Evolutionary conservation across 2,113 vertebrate species (phyloP).

Genomic region (Ondatra zibethicus): DNA sequence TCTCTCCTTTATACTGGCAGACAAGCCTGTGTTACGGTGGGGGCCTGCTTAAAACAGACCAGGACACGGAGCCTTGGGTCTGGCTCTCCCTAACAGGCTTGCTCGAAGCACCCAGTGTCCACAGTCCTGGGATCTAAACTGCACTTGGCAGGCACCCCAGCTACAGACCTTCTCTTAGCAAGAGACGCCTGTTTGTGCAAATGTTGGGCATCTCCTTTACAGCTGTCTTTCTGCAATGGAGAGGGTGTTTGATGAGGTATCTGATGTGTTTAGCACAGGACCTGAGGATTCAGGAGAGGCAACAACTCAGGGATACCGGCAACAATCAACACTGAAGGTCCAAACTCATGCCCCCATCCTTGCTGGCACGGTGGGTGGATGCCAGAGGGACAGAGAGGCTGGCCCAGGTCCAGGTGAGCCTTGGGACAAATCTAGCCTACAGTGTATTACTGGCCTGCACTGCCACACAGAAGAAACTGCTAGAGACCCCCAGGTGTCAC

Average conservation of each 20-base stretch:
- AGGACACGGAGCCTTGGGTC: not conserved
- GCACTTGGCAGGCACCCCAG: not conserved
- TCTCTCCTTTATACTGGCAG: not conserved
- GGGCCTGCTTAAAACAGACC: not conserved
- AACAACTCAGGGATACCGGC: no score
- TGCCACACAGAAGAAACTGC: not conserved
- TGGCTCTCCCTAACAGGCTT: not conserved
- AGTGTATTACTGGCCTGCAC: not conserved
- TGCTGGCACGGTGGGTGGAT: fast-evolving
- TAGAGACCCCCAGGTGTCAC: not conserved
- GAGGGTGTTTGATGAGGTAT: not conserved
- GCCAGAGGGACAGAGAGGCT: not conserved
- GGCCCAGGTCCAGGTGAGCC: not conserved
- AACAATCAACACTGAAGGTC: not conserved
- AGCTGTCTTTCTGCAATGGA: not conserved
- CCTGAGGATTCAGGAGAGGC: not conserved
- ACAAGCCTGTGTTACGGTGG: not conserved
- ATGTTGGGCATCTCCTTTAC: not conserved
- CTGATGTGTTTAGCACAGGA: not conserved
- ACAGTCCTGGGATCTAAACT: not conserved
- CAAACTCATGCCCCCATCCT: not conserved
- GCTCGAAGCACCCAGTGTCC: not conserved
- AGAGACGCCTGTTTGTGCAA: not conserved
- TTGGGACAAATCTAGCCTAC: not conserved
- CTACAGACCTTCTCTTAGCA: no score